Evolutionary conservation across 2,113 vertebrate species (phyloP).

Genomic region (Hippocampus zosterae): DNA sequence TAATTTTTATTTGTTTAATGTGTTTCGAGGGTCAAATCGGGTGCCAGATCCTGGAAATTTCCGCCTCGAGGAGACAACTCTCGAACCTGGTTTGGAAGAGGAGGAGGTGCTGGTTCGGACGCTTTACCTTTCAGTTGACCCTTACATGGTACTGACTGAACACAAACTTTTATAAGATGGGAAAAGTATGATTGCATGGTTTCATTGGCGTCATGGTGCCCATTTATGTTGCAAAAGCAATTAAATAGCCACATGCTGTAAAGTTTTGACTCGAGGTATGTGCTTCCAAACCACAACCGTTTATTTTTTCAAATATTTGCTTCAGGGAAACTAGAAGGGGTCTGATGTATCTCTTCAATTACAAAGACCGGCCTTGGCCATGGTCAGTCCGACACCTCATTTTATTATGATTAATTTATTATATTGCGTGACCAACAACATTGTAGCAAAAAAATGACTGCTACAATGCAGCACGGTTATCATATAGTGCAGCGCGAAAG

Average conservation of each 20-base stretch:
- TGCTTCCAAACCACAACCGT: too few relatives aligned
- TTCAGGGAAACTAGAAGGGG: too few relatives aligned
- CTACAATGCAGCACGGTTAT: too few relatives aligned
- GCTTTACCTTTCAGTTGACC: slow-evolving; percentile 91
- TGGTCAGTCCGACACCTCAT: too few relatives aligned
- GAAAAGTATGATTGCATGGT: not conserved
- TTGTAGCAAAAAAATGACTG: too few relatives aligned
- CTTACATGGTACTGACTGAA: slow-evolving; percentile 83
- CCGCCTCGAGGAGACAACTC: slow-evolving; percentile 72
- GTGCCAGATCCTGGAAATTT: slow-evolving; percentile 84
- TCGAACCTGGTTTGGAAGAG: slow-evolving; percentile 65
- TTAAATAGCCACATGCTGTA: not conserved
- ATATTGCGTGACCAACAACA: too few relatives aligned
- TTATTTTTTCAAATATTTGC: too few relatives aligned
- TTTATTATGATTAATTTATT: too few relatives aligned
- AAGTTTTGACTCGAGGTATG: not conserved
- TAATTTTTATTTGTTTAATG: not conserved
- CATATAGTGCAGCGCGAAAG: too few relatives aligned
- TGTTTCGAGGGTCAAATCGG: slow-evolving; percentile 76
- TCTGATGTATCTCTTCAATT: too few relatives aligned
- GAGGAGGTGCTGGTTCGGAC: slow-evolving; percentile 83
- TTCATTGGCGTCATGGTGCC: not conserved
- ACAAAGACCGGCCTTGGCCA: too few relatives aligned
- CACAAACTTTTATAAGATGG: not conserved
- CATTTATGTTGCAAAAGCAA: not conserved